Evolutionary conservation across 1,140 invertebrate species (phyloP).

Genomic region (Manduca sexta): DNA sequence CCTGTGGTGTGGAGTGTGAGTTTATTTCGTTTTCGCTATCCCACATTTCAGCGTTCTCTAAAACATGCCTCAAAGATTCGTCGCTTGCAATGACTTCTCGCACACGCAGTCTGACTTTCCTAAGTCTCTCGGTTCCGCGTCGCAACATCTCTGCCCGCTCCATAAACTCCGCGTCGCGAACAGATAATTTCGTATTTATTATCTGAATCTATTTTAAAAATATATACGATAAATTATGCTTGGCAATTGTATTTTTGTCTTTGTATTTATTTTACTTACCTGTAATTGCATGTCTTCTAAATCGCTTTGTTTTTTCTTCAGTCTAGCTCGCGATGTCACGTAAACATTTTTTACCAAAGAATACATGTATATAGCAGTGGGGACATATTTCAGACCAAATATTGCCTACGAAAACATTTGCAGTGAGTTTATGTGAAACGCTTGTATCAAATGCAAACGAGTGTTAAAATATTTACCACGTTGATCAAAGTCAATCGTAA

Average conservation of each 20-base stretch:
- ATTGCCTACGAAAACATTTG: conserved; percentile 32
- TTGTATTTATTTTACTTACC: no score
- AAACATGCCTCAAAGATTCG: conserved; percentile 29
- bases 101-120: conserved; percentile 37
- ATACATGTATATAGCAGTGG: conserved; percentile 45
- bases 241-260: no score
- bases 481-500: conserved; percentile 35
- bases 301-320: conserved; percentile 39
- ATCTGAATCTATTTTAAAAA: conserved; percentile 42
- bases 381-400: conserved; percentile 53
- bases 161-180: conserved; percentile 40
- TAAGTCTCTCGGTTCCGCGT: conserved; percentile 29
- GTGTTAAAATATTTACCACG: conserved; percentile 27
- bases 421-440: not conserved
- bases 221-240: no score
- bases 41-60: conserved; percentile 16
- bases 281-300: conserved; percentile 55
- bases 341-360: conserved; percentile 44
- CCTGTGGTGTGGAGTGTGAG: conserved; percentile 20
- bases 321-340: conserved; percentile 31
- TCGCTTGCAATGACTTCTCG: conserved; percentile 37
- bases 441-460: no score
- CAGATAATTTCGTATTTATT: conserved; percentile 47
- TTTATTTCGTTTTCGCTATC: conserved; percentile 20
- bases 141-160: conserved; percentile 35